Percentiles rank a stretch among this genome's conserved stretches.
Evolutionary conservation across 2,888 invertebrate species (phyloP).

Genomic region (Molorchus minor): DNA sequence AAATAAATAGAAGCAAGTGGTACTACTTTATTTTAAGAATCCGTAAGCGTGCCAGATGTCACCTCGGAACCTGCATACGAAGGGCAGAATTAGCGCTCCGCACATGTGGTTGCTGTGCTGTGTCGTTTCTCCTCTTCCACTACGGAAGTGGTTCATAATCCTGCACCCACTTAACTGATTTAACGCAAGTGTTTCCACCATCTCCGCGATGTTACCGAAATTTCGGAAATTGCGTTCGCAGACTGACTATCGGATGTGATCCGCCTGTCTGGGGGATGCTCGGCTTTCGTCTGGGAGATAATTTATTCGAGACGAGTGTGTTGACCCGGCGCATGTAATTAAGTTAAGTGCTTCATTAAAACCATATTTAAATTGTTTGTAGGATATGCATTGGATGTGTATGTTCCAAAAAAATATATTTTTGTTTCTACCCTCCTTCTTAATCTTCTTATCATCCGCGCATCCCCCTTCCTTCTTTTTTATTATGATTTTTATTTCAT

Average conservation of each 20-base stretch:
- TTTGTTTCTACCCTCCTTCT: too few relatives aligned
- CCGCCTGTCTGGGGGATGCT: constrained; percentile 11
- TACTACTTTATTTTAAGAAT: constrained; percentile 22
- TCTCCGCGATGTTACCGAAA: constrained; percentile 13
- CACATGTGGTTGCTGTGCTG: constrained; percentile 46
- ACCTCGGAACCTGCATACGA: constrained; percentile 30
- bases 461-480: too few relatives aligned
- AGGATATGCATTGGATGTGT: too few relatives aligned
- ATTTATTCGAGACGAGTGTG: constrained; percentile 9
- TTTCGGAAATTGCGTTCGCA: constrained; percentile 25
- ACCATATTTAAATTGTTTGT: too few relatives aligned
- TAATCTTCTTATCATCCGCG: too few relatives aligned
- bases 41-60: constrained; percentile 36
- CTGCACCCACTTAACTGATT: constrained; percentile 35
- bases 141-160: constrained; percentile 48
- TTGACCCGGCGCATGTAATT: not conserved
- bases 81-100: constrained; percentile 16
- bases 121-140: constrained; percentile 37
- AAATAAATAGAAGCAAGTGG: constrained; percentile 29
- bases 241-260: not conserved
- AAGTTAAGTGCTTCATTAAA: too few relatives aligned
- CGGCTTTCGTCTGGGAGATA: constrained; percentile 5
- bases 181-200: constrained; percentile 39
- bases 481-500: too few relatives aligned
- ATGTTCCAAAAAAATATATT: too few relatives aligned